Percentiles rank a stretch among this genome's conserved stretches.
These are phyloP conservation scores for Melipona bicolor DNA, from an alignment of 2,888 invertebrate species.

Conservation along the genomic window DNA sequence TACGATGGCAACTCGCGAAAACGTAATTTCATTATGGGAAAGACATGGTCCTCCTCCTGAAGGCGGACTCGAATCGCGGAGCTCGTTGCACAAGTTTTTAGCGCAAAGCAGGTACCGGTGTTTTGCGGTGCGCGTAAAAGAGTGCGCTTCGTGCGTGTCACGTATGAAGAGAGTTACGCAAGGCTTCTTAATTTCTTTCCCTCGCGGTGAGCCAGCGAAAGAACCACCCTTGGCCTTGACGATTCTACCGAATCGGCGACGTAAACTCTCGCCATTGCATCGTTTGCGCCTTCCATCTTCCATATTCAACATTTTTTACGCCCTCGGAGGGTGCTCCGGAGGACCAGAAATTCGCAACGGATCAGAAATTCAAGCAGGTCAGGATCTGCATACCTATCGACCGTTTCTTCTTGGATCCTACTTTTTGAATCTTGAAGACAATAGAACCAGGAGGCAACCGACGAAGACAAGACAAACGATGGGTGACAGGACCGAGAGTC, in stretches of 20 bases:
- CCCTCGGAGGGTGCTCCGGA: background rate
- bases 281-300: background rate
- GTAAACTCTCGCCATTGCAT: background rate
- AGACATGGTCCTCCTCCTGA: conserved; percentile 34
- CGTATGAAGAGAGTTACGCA: conserved; percentile 60
- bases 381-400: conserved; percentile 68
- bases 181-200: conserved; percentile 33
- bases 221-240: conserved; percentile 40
- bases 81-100: conserved; percentile 56
- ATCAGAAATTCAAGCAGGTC: conserved; percentile 65
- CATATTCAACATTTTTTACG: conserved; percentile 33
- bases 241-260: conserved; percentile 16
- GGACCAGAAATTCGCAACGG: background rate
- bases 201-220: conserved; percentile 26
- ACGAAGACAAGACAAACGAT: conserved; percentile 60
- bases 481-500: conserved; percentile 64
- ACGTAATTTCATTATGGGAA: conserved; percentile 36
- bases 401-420: conserved; percentile 25
- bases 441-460: conserved; percentile 53
- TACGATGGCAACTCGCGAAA: background rate
- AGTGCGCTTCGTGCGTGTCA: conserved; percentile 50
- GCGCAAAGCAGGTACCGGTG: conserved; percentile 25
- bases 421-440: conserved; percentile 53
- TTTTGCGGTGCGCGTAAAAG: conserved; percentile 51
- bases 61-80: conserved; percentile 30